Evolutionary conservation across 2,797 vertebrate species (phyloP), one percentile per base, ranked within the genome.

Genomic region (Hydrolagus colliei): DNA sequence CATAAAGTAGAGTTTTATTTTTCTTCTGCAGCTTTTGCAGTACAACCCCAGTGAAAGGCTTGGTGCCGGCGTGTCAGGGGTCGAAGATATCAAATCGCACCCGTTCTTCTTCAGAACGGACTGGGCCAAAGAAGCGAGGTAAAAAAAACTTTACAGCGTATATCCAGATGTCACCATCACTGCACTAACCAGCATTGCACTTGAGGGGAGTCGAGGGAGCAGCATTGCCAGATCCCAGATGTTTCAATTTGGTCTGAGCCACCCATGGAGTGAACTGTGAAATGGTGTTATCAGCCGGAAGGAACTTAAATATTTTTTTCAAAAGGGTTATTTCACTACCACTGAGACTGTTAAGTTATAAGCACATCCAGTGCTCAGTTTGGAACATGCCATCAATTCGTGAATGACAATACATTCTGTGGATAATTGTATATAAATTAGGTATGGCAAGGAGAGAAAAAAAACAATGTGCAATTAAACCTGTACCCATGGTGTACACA

Each of bases 31-130:
- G 98, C 93, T 99, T 89, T 94, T 99, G 89, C 98, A 99, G 95
- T 99, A 95, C 93, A 97, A 99, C 91, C 96, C 97, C 9, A 89
- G 92, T 85, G 97, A 99, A 89, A 93, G 98, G 87, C 95, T 99
- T 88, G 97, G 98, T 67, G 95, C 97, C 18, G 97, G 97, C 0
- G 97, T 94, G 65, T 95, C 95, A 72, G 97, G 97, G 41, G 96
- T 95, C 79, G 98, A 99, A 89, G 97, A 98, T 87, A 97, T 99
- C 90, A 98, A 97, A 91, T 97, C 97, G 86, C 98, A 98, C 89
- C 97, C 97, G 0, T 99, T 99, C 92, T 99, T 99, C 89, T 91
- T 93, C 88, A 92, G 89, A 72, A 94, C 97, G 91, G 92, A 95
- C 88, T 98, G 97, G 97, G 91, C 94, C 86, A 90, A 95, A 91